Evolutionary conservation across 2,797 vertebrate species (phyloP).

Genomic region (Streptopelia turtur): DNA sequence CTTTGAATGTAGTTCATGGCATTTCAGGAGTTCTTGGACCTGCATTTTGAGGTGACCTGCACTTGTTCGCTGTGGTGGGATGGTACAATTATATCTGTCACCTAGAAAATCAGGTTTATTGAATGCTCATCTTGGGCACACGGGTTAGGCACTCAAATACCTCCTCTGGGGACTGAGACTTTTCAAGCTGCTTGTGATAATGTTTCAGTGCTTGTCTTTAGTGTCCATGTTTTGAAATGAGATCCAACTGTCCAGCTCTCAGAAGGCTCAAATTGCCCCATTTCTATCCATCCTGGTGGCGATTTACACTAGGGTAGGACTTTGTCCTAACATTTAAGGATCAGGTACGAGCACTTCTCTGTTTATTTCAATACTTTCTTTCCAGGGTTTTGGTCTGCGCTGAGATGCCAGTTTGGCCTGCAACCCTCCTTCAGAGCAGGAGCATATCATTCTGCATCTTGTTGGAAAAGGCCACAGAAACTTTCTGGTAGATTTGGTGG

Average conservation of each 20-base stretch:
- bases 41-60: conserved; percentile 5
- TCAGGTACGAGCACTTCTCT: not conserved
- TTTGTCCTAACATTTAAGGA: not conserved
- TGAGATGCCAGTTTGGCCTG: not conserved
- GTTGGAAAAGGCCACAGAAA: not conserved
- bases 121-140: not conserved
- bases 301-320: not conserved
- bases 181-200: not conserved
- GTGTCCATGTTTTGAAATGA: not conserved
- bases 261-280: not conserved
- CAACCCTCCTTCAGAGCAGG: not conserved
- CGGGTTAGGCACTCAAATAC: not conserved
- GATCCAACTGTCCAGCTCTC: not conserved
- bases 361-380: not conserved
- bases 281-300: not conserved
- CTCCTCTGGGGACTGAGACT: not conserved
- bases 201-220: not conserved
- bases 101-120: not conserved
- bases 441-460: not conserved
- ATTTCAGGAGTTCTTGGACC: conserved; percentile 6
- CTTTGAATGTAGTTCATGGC: conserved; percentile 25
- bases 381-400: not conserved
- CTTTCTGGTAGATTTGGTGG: not conserved
- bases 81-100: not conserved
- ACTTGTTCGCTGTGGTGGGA: not conserved